phyloP scores from a whole-genome alignment of 2,797 vertebrate species.

The Iguana delicatissima region DNA sequence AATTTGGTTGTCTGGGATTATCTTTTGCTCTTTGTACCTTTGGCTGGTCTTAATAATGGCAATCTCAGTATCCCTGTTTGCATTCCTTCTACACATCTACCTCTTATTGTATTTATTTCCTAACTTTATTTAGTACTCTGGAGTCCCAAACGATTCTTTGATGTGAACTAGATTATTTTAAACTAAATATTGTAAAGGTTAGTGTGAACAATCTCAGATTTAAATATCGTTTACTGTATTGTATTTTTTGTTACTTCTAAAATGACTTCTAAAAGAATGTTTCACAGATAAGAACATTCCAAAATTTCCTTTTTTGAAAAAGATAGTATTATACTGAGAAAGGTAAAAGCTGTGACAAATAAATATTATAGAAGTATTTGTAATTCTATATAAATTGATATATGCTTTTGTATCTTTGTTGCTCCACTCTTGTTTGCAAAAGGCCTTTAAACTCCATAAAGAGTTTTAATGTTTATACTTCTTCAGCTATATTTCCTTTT shows the following conservation, averaged over 20 bases:
- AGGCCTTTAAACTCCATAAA: constrained; percentile 35
- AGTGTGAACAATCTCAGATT: not conserved
- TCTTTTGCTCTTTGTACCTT: too few relatives aligned
- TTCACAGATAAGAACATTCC: not conserved
- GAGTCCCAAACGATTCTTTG: not conserved
- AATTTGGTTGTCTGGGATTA: too few relatives aligned
- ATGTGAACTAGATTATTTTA: not conserved
- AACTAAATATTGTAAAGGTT: not conserved
- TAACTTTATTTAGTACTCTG: not conserved
- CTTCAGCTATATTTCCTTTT: constrained; percentile 37
- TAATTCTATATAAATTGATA: constrained; percentile 33
- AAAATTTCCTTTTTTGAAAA: not conserved
- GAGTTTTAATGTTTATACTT: constrained; percentile 31
- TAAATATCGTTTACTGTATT: constrained; percentile 2
- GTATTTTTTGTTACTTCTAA: not conserved
- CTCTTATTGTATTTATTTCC: not conserved
- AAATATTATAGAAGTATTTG: constrained; percentile 41
- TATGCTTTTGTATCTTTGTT: constrained; percentile 26
- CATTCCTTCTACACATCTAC: not conserved
- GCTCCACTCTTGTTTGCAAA: constrained; percentile 24
- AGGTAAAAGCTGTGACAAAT: constrained; percentile 2
- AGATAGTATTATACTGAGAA: not conserved
- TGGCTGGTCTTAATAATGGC: too few relatives aligned
- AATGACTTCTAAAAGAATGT: not conserved
- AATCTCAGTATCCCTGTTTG: not conserved